Conservation (phyloP, 2,888 invertebrate genomes). For the Nemotelus nigrinus region DNA sequence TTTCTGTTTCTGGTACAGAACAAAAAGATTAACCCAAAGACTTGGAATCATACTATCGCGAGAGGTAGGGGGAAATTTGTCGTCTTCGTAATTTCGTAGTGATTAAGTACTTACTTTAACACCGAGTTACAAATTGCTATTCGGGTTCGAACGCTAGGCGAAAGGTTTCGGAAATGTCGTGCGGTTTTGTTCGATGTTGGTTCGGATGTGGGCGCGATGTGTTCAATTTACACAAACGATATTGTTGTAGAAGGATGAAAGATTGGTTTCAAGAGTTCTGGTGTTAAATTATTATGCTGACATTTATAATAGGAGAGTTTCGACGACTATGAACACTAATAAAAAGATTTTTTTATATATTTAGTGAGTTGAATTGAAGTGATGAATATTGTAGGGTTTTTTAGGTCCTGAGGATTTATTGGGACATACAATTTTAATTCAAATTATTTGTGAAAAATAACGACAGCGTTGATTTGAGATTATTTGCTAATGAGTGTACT, state of each 20-base stretch:
- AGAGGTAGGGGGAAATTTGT: conserved; percentile 9
- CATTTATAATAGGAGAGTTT: conserved; percentile 8
- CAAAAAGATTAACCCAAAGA: too few relatives aligned
- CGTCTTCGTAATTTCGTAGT: conserved; percentile 25
- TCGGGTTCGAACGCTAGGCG: neutral
- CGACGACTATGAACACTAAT: neutral
- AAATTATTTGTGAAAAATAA: too few relatives aligned
- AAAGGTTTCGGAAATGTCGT: neutral
- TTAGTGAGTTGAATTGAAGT: neutral
- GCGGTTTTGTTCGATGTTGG: neutral
- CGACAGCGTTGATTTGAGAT: too few relatives aligned
- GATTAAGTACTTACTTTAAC: conserved; percentile 29
- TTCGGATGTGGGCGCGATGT: neutral
- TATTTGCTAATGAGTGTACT: too few relatives aligned
- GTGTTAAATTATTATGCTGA: too few relatives aligned
- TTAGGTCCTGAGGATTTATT: too few relatives aligned
- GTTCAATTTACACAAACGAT: too few relatives aligned
- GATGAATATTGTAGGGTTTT: too few relatives aligned
- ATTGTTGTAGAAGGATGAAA: neutral
- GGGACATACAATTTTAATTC: too few relatives aligned
- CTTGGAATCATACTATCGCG: neutral
- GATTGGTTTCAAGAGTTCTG: too few relatives aligned
- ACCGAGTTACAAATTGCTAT: conserved; percentile 12
- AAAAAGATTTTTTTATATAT: neutral
- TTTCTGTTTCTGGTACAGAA: neutral